These are phyloP conservation scores for Dermochelys coriacea DNA, from an alignment of 2,797 vertebrate species.

Conservation along the genomic window DNA sequence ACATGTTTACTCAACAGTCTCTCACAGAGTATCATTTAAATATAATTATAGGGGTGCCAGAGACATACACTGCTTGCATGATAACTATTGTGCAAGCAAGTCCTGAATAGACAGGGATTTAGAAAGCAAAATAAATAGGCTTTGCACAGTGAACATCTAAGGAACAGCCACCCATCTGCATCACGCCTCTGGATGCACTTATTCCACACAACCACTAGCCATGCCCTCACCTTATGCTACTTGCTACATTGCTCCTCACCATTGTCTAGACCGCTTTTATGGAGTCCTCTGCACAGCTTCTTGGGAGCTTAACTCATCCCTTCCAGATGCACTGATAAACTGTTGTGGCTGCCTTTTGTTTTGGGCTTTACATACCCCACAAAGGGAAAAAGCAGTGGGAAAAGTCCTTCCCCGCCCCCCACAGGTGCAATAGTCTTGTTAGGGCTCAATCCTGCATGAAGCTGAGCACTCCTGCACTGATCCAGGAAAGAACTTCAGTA, in stretches of 20 bases:
- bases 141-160: neutral
- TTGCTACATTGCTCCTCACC: neutral
- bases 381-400: neutral
- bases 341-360: neutral
- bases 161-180: neutral
- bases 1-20: conserved; percentile 17
- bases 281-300: neutral
- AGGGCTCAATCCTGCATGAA: neutral
- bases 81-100: neutral
- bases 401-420: neutral
- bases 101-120: neutral
- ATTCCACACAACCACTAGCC: neutral
- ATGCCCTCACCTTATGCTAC: neutral
- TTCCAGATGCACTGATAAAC: neutral
- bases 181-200: neutral
- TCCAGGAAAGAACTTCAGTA: neutral
- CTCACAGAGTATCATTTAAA: conserved; percentile 54
- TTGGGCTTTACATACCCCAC: neutral
- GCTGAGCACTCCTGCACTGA: neutral
- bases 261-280: neutral
- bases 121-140: neutral
- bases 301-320: neutral
- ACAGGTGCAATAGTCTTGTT: conserved; percentile 14
- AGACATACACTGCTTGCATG: conserved; percentile 22
- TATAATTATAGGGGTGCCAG: conserved; percentile 28